These are phyloP conservation scores for Diaperis boleti DNA, from an alignment of 2,888 invertebrate genomes.

Conservation along the genomic window DNA sequence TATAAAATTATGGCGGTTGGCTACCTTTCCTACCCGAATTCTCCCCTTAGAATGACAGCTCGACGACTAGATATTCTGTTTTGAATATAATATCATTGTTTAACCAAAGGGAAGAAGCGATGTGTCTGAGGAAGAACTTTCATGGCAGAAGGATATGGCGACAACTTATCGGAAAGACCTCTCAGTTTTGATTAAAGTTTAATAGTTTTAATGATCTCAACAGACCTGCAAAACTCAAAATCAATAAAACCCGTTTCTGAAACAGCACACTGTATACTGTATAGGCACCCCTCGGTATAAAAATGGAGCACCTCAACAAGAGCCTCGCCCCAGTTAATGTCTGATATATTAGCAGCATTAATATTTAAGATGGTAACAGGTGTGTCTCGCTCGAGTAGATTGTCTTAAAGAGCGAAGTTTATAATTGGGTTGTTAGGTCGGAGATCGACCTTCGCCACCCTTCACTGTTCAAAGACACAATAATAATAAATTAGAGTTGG, in stretches of 20 bases:
- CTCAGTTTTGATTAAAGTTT: no score
- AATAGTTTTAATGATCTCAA: not conserved
- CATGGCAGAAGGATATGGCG: no score
- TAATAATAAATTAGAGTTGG: slow-evolving; percentile 51
- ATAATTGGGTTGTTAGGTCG: slow-evolving; percentile 54
- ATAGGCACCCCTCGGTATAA: no score
- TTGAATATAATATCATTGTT: not conserved
- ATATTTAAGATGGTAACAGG: slow-evolving; percentile 51
- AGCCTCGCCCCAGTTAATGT: slow-evolving; percentile 11
- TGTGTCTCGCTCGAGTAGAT: slow-evolving; percentile 49
- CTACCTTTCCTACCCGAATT: slow-evolving; percentile 8
- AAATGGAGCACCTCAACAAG: no score
- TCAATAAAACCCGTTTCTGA: no score
- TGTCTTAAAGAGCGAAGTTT: slow-evolving; percentile 53
- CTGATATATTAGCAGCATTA: slow-evolving; percentile 46
- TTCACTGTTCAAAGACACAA: slow-evolving; percentile 49
- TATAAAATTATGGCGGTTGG: slow-evolving; percentile 25
- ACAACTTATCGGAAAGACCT: no score
- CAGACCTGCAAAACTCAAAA: not conserved
- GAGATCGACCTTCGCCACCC: slow-evolving; percentile 51
- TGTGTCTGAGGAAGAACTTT: no score
- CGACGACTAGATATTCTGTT: not conserved
- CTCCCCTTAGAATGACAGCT: not conserved
- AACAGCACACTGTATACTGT: no score
- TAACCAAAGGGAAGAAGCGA: not conserved